Evolutionary conservation across 1,140 invertebrate genomes (phyloP).

Genomic region (Rhopalosiphum padi): DNA sequence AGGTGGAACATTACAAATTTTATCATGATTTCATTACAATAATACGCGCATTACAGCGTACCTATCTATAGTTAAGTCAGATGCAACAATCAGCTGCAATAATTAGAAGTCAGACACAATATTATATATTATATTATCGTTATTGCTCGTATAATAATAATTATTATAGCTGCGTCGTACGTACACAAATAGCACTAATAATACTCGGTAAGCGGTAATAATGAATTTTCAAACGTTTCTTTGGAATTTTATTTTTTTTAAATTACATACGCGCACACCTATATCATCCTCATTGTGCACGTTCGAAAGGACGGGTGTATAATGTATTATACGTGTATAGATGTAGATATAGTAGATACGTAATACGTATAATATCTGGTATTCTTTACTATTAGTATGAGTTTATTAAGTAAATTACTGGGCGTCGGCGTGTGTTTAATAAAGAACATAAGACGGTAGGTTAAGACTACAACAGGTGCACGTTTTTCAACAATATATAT

Average conservation of each 20-base stretch:
- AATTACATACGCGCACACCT: neutral
- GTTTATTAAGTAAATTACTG: neutral
- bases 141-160: neutral
- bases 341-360: neutral
- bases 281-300: neutral
- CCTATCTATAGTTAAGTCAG: neutral
- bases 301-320: neutral
- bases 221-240: slow-evolving; percentile 2
- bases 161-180: neutral
- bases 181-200: neutral
- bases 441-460: neutral
- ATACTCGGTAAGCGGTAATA: neutral
- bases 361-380: neutral
- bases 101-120: neutral
- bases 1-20: neutral
- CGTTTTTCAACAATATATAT: neutral
- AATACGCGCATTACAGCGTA: neutral
- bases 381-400: neutral
- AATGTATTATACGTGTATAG: neutral
- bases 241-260: slow-evolving; percentile 20
- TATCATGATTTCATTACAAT: neutral
- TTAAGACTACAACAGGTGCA: neutral
- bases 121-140: neutral
- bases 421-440: neutral
- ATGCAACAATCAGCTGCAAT: neutral